phyloP scores from a whole-genome alignment of 2,113 vertebrate species.

The Solea solea region DNA sequence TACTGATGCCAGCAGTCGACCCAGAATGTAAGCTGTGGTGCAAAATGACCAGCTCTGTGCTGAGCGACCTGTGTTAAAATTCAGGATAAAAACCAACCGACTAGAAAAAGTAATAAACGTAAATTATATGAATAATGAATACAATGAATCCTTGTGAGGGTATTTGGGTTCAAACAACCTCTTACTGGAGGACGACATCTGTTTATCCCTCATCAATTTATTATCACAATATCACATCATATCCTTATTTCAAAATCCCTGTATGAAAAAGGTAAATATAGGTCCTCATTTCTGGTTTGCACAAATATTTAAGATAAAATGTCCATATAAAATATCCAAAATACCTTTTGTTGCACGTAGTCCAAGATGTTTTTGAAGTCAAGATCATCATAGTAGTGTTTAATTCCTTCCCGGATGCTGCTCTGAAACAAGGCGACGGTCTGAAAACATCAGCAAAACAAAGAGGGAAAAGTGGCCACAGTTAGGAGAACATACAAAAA shows the following conservation, averaged over 20 bases:
- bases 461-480: background rate
- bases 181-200: background rate
- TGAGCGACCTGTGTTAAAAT: no score
- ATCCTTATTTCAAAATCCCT: background rate
- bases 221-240: background rate
- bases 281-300: background rate
- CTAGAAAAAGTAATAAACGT: no score
- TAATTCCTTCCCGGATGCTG: constrained; percentile 88
- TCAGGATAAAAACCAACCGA: no score
- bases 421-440: constrained; percentile 86
- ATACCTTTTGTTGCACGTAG: constrained; percentile 90
- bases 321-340: background rate
- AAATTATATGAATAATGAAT: no score
- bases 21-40: no score
- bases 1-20: no score
- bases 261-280: no score
- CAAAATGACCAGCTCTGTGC: no score
- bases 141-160: no score
- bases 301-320: background rate
- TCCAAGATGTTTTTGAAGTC: constrained; percentile 96
- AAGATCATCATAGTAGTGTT: constrained; percentile 92
- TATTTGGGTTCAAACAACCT: no score
- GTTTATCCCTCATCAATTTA: background rate
- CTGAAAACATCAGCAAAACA: constrained; percentile 60
- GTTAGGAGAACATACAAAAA: constrained; percentile 2